Conservation (phyloP, 1,140 invertebrate genomes). For the Lepidurus arcticus region DNA sequence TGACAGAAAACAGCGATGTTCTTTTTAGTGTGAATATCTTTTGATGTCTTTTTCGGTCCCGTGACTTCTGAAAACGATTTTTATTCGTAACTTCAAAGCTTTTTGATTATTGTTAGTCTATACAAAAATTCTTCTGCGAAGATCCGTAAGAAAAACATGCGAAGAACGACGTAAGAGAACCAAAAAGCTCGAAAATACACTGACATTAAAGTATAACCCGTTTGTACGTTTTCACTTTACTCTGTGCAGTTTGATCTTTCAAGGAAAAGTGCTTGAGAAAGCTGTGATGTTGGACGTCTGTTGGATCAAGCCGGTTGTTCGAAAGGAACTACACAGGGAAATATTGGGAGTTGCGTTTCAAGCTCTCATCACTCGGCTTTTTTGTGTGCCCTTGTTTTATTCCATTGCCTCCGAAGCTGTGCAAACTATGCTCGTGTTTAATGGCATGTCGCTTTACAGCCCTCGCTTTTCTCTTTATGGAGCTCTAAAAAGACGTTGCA, state of each 20-base stretch:
- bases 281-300: background rate
- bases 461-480: conserved; percentile 6
- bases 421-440: conserved; percentile 5
- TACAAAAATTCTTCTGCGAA: too few species aligned
- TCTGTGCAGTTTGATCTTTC: too few species aligned
- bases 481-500: conserved; percentile 2
- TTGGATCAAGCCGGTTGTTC: background rate
- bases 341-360: background rate
- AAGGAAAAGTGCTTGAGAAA: background rate
- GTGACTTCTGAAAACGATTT: too few species aligned
- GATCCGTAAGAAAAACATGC: too few species aligned
- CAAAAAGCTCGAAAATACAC: too few species aligned
- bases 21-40: background rate
- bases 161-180: too few species aligned
- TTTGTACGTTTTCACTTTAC: too few species aligned
- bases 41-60: background rate
- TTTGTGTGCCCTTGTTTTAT: background rate
- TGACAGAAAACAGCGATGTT: background rate
- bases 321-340: background rate
- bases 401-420: conserved; percentile 17
- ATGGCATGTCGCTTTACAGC: conserved; percentile 17
- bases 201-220: too few species aligned
- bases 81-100: too few species aligned
- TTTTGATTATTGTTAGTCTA: too few species aligned
- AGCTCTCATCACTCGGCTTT: background rate